phyloP scores from a whole-genome alignment of 2,113 vertebrate species.

The Melanerpes formicivorus region DNA sequence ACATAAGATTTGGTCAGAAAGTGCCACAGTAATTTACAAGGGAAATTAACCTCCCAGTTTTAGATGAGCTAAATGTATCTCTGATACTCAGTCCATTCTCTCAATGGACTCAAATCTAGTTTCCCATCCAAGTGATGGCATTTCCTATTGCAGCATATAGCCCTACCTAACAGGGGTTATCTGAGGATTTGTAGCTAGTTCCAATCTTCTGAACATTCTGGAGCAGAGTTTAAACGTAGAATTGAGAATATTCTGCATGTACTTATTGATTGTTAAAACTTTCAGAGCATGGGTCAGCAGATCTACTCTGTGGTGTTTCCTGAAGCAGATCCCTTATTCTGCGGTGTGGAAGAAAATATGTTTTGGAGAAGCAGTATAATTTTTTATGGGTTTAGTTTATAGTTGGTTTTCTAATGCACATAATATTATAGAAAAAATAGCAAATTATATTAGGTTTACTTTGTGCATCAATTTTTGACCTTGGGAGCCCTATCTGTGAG shows the following conservation, averaged over 20 bases:
- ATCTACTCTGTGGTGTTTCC: not conserved
- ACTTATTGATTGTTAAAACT: not conserved
- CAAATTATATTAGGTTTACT: not conserved
- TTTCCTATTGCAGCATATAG: not conserved
- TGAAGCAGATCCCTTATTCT: not conserved
- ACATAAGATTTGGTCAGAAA: not conserved
- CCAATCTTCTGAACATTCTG: not conserved
- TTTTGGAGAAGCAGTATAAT: not conserved
- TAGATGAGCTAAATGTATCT: not conserved
- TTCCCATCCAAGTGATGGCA: not conserved
- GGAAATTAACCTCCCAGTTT: not conserved
- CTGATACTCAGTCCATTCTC: not conserved
- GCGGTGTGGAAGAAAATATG: not conserved
- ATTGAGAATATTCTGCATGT: not conserved
- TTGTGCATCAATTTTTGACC: not conserved
- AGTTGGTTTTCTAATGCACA: not conserved
- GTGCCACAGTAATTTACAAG: not conserved
- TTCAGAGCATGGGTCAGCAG: not conserved
- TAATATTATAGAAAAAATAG: not conserved
- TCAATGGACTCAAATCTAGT: not conserved
- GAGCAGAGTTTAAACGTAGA: not conserved
- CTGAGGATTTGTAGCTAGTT: not conserved
- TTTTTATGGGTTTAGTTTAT: not conserved
- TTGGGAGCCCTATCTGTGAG: not conserved
- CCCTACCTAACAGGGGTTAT: not conserved